Evolutionary conservation across 2,888 invertebrate species (phyloP).

Genomic region (Pocota personata): DNA sequence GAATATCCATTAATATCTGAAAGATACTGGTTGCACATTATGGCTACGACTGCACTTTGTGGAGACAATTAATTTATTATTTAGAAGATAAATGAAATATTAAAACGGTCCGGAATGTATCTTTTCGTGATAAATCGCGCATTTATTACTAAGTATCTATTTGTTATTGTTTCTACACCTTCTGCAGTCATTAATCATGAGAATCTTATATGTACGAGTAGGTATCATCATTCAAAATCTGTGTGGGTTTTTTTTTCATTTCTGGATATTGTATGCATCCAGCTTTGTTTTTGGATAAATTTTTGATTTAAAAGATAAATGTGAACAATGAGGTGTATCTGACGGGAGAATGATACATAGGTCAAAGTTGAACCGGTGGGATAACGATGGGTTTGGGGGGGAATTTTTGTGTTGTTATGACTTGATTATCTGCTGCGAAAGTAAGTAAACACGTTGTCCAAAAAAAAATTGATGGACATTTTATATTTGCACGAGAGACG

Average conservation of each 20-base stretch:
- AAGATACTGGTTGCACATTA: constrained; percentile 36
- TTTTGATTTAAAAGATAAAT: constrained; percentile 48
- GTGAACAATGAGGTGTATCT: constrained; percentile 37
- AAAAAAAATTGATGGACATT: constrained; percentile 44
- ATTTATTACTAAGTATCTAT: constrained; percentile 47
- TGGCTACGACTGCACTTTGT: constrained; percentile 43
- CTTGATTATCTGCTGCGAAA: constrained; percentile 27
- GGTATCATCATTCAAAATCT: constrained; percentile 56
- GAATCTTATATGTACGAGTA: constrained; percentile 5
- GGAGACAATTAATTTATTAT: constrained; percentile 53
- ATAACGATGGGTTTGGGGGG: background rate
- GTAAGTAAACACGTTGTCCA: background rate
- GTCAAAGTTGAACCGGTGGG: constrained; percentile 55
- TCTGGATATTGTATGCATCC: constrained; percentile 22
- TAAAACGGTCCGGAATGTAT: constrained; percentile 5
- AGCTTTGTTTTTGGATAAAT: constrained; percentile 9
- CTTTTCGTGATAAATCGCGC: constrained; percentile 35
- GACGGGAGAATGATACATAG: constrained; percentile 53
- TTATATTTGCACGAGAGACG: constrained; percentile 47
- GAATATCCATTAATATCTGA: constrained; percentile 58
- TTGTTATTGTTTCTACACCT: constrained; percentile 73
- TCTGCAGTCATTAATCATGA: constrained; percentile 61
- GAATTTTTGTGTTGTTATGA: constrained; percentile 7
- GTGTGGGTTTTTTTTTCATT: constrained; percentile 26
- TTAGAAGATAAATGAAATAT: constrained; percentile 18